Base-by-base conservation (phyloP, 2,113 vertebrate genomes). In the Bubo blakistoni region DNA sequence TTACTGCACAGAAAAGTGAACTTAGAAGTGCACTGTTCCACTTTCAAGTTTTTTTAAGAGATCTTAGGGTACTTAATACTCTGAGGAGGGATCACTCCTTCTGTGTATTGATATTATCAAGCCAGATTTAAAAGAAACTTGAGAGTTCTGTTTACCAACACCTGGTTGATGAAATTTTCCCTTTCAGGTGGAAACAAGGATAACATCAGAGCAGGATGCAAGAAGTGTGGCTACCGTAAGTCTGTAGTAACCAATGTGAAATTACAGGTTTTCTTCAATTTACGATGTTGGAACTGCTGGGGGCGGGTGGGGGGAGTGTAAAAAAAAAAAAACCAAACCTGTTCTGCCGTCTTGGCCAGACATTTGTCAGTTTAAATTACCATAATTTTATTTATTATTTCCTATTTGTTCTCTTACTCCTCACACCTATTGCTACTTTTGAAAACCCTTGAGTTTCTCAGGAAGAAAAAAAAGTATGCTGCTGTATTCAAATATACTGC, bases 151-250 rank as follows among this genome's bases (percentile, higher is more conserved):
- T 57, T 67, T 61, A 81, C 12, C 14, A 72, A 22, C 13, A 20
- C 10, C 3, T 94, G 46, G 82, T 22, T 32, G 7, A 42, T 84
- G 26, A 29, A 18, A 57, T 77, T 83, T 73, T 88, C 49, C 76
- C 89, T 97, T 97, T 92, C 97, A 99, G 99, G 99, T 92, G 98
- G 98, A 77, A 99, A 99, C 97, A 99, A 99, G 94, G 99, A 99
- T 97, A 99, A 98, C 92, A 99, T 99, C 88, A 98, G 99, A 97
- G 99, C 99, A 81, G 99, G 99, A 57, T 99, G 99, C 97, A 99
- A 99, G 96, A 99, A 99, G 97, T 99, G 99, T 94, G 99, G 99
- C 83, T 99, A 99, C 97, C 99, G 99, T 99, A 98, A 99, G 99
- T 99, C 96, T 67, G 21, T 66, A 91, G 47, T 49, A 66, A 92